Evolutionary conservation across 2,888 invertebrate species (phyloP).

Genomic region (Meiosimyza decipiens): DNA sequence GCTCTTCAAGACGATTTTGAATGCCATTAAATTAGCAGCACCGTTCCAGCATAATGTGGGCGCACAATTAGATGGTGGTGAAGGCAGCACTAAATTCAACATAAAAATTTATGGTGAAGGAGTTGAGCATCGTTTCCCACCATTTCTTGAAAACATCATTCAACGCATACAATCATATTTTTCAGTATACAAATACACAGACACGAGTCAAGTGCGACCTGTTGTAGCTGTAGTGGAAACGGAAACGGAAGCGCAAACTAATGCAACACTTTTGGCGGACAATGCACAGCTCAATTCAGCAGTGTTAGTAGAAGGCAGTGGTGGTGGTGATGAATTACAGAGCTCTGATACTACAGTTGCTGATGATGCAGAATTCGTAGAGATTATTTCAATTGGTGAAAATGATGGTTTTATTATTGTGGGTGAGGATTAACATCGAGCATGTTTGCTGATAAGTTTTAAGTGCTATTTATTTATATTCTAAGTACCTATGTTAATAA

Average conservation of each 20-base stretch:
- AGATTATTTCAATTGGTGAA: slow-evolving; percentile 47
- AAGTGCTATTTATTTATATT: neutral
- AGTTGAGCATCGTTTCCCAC: slow-evolving; percentile 72
- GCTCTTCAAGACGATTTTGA: slow-evolving; percentile 51
- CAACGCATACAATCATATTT: slow-evolving; percentile 77
- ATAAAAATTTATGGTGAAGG: slow-evolving; percentile 64
- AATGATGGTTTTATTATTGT: slow-evolving; percentile 51
- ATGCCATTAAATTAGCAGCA: slow-evolving; percentile 47
- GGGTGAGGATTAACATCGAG: slow-evolving; percentile 44
- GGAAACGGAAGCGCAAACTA: slow-evolving; percentile 24
- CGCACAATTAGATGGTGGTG: neutral
- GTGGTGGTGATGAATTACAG: neutral
- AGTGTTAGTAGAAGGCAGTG: neutral
- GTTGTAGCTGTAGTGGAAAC: slow-evolving; percentile 16
- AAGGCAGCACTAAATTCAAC: slow-evolving; percentile 43
- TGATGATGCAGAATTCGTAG: slow-evolving; percentile 39
- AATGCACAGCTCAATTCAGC: neutral
- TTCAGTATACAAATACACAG: slow-evolving; percentile 74
- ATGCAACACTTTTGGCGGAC: neutral
- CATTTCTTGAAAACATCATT: slow-evolving; percentile 75
- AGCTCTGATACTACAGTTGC: neutral
- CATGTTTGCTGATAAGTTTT: neutral
- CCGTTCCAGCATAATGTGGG: slow-evolving; percentile 13
- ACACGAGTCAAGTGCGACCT: slow-evolving; percentile 65
- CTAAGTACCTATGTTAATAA: neutral